Evolutionary conservation across 2,113 vertebrate genomes (phyloP), one percentile per base, ranked within the genome.

Genomic region (Nycticorax nycticorax): DNA sequence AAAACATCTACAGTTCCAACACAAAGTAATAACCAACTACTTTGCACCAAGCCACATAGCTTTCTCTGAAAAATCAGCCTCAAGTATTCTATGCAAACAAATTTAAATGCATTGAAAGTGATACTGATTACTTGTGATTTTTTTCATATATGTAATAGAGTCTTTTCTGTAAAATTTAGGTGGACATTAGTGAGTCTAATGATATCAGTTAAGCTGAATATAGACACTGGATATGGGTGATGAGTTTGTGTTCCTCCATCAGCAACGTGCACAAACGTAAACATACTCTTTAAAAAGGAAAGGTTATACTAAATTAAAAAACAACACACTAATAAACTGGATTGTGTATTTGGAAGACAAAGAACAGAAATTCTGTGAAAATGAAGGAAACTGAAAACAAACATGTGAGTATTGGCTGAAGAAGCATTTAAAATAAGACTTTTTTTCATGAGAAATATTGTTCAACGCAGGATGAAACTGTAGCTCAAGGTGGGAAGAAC

Each of bases 261-360:
- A 85, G 52, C 77, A 97, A 89, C 53, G 77, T 6, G 37, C 23
- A 91, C 33, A 97, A 97, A 95, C 41, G 53, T 73, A 87, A 97
- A 95, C 60, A 83, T 47, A 91, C 8, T 55, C 41, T 96, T 94
- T 73, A 66, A 35, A 89, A 72, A 96, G 52, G 14, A 91, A 97
- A 69, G 18, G 33, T 77, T 85, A 94, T 14, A 23, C 88, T 81
- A 92, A 91, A 96, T 95, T 71, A 52, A 67, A 80, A 93, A 57
- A 37, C 8, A 88, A 63, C 56, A 95, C 19, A 83, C 57, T 57
- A 96, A 11, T 33, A 21, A 93, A 71, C 41, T 32, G 41, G 66
- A 91, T 78, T 52, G 95, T 15, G 27, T 63, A 91, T 78, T 81
- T 95, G 77, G 57, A 96, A 80, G 55, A 91, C 43, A 94, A 96